phyloP scores from a whole-genome alignment of 1,140 invertebrate species.

The Heliothis subflexa region DNA sequence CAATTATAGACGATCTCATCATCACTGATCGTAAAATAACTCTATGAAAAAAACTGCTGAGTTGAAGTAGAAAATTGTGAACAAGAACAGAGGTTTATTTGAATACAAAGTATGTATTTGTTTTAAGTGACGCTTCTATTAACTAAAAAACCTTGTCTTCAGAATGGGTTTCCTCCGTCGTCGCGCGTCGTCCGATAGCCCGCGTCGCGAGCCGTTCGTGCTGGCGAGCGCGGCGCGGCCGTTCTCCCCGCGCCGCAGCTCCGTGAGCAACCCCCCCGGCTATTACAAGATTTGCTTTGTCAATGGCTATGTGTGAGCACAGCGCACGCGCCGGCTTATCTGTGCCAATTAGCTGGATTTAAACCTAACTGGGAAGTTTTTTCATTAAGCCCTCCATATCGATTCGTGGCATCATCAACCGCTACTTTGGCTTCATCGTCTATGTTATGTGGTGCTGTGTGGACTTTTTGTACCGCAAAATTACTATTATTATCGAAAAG shows the following conservation, averaged over 20 bases:
- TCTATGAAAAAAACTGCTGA: too few species aligned
- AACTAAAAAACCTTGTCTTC: conserved; percentile 18
- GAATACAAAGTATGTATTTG: too few species aligned
- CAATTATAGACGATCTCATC: not conserved
- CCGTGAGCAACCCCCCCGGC: conserved; percentile 83
- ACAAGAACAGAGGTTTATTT: too few species aligned
- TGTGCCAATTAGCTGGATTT: conserved; percentile 67
- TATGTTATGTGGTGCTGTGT: not conserved
- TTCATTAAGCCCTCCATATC: conserved; percentile 35
- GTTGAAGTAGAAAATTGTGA: too few species aligned
- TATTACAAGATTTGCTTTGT: conserved; percentile 87
- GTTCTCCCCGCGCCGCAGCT: conserved; percentile 81
- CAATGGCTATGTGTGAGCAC: conserved; percentile 84
- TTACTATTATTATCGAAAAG: not conserved
- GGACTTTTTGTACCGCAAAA: not conserved
- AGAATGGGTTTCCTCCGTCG: conserved; percentile 85
- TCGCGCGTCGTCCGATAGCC: conserved; percentile 85
- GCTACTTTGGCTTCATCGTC: not conserved
- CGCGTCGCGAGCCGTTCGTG: conserved; percentile 79
- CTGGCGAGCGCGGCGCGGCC: conserved; percentile 63
- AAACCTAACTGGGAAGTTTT: conserved; percentile 56
- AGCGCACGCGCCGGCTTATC: conserved; percentile 62
- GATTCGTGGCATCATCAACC: not conserved
- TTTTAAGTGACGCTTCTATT: not conserved
- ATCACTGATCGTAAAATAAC: too few species aligned